Percentiles rank a stretch among this genome's conserved stretches.
Conservation (phyloP, 2,113 vertebrate species). For the Phoenicopterus ruber region DNA sequence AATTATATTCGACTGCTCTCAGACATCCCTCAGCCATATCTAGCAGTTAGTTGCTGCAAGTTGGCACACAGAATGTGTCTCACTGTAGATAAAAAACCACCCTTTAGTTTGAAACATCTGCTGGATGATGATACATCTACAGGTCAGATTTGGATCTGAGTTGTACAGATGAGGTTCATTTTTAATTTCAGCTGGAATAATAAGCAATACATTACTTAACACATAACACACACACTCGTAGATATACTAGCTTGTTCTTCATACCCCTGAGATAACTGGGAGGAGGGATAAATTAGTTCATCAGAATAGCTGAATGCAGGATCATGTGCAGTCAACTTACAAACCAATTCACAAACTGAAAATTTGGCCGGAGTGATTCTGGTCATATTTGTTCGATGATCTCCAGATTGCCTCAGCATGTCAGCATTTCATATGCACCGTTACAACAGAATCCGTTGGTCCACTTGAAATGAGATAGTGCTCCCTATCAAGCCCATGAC, state of each 20-base stretch:
- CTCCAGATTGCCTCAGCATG: background rate
- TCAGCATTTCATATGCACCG: background rate
- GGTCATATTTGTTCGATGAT: rapidly evolving
- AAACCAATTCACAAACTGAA: background rate
- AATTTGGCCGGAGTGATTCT: background rate
- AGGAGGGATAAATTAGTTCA: background rate
- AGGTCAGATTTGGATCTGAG: background rate
- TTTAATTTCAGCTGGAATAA: background rate
- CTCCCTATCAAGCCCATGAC: background rate
- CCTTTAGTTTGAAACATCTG: background rate
- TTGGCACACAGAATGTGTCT: background rate
- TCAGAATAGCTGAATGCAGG: background rate
- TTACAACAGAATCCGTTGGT: background rate
- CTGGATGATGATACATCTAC: background rate
- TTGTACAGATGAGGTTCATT: background rate
- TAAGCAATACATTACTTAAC: background rate
- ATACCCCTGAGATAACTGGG: background rate
- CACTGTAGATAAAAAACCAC: background rate
- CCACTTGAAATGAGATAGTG: background rate
- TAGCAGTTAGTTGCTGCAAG: background rate
- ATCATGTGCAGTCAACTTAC: background rate
- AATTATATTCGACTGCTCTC: background rate
- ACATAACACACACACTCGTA: rapidly evolving
- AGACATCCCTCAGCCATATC: background rate
- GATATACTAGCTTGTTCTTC: background rate